Evolutionary conservation across 2,113 vertebrate species (phyloP).

Genomic region (Machaerirhynchus nigripectus): DNA sequence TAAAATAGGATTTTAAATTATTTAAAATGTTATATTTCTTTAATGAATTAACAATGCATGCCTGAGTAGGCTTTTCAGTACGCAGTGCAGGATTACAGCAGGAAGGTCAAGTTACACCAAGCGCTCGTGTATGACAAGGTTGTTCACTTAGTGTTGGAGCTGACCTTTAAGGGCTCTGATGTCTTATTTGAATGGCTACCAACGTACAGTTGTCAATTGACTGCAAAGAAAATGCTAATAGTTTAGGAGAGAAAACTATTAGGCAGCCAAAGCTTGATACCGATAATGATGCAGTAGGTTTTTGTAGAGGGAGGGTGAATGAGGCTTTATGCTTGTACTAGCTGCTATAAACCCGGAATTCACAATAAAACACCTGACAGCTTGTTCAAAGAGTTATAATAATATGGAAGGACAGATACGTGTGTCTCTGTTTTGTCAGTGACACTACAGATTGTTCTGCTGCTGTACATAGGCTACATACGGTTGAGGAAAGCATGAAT

Average conservation of each 20-base stretch:
- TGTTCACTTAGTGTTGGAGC: not conserved
- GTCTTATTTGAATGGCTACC: constrained; percentile 11
- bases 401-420: not conserved
- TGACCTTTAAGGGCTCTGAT: constrained; percentile 13
- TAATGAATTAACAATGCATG: constrained; percentile 32
- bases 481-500: constrained; percentile 37
- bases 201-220: not conserved
- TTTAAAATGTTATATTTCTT: constrained; percentile 42
- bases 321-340: not conserved
- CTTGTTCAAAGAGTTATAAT: constrained; percentile 16
- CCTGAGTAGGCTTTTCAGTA: constrained; percentile 19
- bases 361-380: not conserved
- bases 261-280: constrained; percentile 28
- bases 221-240: constrained; percentile 15
- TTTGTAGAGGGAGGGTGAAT: constrained; percentile 11
- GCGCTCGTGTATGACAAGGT: not conserved
- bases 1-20: constrained; percentile 36
- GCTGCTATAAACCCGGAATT: constrained; percentile 31
- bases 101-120: not conserved
- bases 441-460: constrained; percentile 18
- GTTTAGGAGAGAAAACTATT: constrained; percentile 19
- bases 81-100: not conserved
- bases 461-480: not conserved
- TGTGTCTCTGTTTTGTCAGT: constrained; percentile 11
- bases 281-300: not conserved